Percentiles rank a stretch among this genome's conserved stretches.
phyloP scores from a whole-genome alignment of 2,113 vertebrate species.

The Dicerorhinus sumatrensis region DNA sequence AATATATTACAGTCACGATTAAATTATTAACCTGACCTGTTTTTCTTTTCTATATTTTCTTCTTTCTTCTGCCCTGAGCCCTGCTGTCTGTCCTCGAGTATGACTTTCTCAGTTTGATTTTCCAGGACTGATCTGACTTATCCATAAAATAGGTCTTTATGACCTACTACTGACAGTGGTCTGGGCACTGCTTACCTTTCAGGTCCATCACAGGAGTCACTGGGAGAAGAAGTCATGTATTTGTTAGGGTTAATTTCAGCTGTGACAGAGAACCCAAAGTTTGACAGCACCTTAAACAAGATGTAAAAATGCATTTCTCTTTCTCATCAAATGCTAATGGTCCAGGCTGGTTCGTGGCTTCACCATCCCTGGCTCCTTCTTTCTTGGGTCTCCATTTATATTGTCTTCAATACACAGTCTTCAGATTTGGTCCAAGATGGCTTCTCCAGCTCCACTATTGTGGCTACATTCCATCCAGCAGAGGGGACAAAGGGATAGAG shows the following conservation, averaged over 20 bases:
- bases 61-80: not conserved
- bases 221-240: not conserved
- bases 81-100: not conserved
- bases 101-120: constrained; percentile 15
- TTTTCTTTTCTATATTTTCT: not conserved
- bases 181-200: not conserved
- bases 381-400: not conserved
- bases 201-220: not conserved
- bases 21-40: not conserved
- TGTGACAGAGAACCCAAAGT: not conserved
- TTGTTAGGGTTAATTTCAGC: not conserved
- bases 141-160: not conserved
- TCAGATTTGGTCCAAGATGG: not conserved
- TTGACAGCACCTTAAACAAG: not conserved
- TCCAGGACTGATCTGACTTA: not conserved
- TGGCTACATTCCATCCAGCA: not conserved
- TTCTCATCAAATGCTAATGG: not conserved
- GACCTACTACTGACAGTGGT: not conserved
- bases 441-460: not conserved
- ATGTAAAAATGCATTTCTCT: not conserved
- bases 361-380: not conserved
- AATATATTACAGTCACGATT: not conserved
- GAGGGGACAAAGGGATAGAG: not conserved
- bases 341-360: not conserved
- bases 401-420: not conserved